Percentiles rank a stretch among this genome's conserved stretches.
Conservation (phyloP, 1,140 invertebrate genomes). For the Cydia amplana region DNA sequence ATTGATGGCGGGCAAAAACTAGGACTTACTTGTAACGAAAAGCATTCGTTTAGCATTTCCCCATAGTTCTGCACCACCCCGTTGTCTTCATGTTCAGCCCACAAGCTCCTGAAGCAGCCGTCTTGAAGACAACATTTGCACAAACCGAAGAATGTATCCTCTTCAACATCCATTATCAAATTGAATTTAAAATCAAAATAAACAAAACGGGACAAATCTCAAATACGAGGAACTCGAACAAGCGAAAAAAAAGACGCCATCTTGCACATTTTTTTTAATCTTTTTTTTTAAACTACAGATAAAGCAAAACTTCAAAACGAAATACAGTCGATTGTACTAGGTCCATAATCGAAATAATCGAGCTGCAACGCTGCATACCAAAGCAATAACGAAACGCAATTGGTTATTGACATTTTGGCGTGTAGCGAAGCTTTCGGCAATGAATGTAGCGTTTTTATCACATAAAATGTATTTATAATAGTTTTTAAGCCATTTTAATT, state of each 20-base stretch:
- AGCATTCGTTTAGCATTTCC: constrained; percentile 53
- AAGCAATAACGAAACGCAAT: constrained; percentile 24
- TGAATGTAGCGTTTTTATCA: constrained; percentile 13
- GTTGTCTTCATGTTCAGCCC: constrained; percentile 43
- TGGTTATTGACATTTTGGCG: constrained; percentile 30
- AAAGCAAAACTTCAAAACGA: not conserved
- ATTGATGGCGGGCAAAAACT: constrained; percentile 27
- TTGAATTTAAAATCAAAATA: constrained; percentile 31
- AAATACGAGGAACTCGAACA: constrained; percentile 29
- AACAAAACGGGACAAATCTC: constrained; percentile 31
- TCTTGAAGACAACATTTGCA: constrained; percentile 54
- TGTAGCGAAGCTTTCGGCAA: constrained; percentile 22
- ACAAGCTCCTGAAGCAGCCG: constrained; percentile 51
- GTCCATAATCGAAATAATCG: not conserved
- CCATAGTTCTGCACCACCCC: constrained; percentile 49
- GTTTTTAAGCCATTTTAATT: constrained; percentile 5
- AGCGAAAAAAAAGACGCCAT: constrained; percentile 7
- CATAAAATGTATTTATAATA: constrained; percentile 16
- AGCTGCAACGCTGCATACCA: not conserved
- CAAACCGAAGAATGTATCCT: constrained; percentile 39
- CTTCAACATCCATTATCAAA: constrained; percentile 18
- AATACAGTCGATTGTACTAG: not conserved
- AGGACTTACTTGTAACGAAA: constrained; percentile 49
- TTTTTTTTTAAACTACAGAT: constrained; percentile 5
- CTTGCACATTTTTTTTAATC: not conserved